Evolutionary conservation across 2,797 vertebrate genomes (phyloP).

Genomic region (Semotilus atromaculatus): DNA sequence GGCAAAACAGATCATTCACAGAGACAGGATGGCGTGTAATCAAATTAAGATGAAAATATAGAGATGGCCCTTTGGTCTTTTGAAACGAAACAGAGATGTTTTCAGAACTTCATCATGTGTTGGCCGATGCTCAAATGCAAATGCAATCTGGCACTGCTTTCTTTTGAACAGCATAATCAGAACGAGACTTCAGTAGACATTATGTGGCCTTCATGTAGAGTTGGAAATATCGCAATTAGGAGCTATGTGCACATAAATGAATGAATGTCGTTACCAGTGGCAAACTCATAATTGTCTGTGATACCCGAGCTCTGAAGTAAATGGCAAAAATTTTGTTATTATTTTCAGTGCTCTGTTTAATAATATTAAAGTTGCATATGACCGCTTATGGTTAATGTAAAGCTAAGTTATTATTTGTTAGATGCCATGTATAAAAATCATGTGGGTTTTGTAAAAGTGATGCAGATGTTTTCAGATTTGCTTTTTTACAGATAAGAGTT

Average conservation of each 20-base stretch:
- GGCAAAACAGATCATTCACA: conserved; percentile 81
- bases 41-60: conserved; percentile 82
- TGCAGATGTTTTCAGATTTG: neutral
- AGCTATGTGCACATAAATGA: neutral
- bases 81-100: conserved; percentile 74
- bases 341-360: neutral
- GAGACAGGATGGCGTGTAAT: conserved; percentile 80
- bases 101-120: conserved; percentile 63
- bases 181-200: conserved; percentile 37
- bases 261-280: neutral
- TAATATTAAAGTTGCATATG: neutral
- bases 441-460: neutral
- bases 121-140: conserved; percentile 64
- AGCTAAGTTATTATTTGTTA: neutral
- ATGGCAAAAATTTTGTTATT: neutral
- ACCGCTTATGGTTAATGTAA: neutral
- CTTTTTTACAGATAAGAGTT: neutral
- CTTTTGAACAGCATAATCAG: conserved; percentile 46
- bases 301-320: neutral
- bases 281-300: conserved; percentile 2
- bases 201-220: conserved; percentile 12
- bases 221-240: conserved; percentile 1
- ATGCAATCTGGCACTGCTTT: conserved; percentile 24
- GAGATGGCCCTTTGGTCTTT: conserved; percentile 67
- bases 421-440: neutral